A percentile compares a stretch with the other conserved stretches of the same genome.
phyloP scores from a whole-genome alignment of 2,797 vertebrate species.

The Acanthornis magna region DNA sequence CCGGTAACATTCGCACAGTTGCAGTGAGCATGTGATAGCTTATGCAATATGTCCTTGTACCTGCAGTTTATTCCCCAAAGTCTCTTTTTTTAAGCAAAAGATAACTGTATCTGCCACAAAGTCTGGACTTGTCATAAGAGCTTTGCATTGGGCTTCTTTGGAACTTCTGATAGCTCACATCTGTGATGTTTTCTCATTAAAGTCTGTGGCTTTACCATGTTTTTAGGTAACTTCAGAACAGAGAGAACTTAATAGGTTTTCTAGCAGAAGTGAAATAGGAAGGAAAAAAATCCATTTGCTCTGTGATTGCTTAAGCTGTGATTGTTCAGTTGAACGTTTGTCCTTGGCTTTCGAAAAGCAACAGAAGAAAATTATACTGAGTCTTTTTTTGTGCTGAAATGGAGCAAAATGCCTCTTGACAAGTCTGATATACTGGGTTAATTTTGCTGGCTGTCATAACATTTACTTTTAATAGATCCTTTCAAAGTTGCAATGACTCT shows the following conservation, averaged over 20 bases:
- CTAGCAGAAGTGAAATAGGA: neutral
- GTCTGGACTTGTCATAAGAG: conserved; percentile 20
- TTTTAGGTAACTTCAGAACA: conserved; percentile 8
- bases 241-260: neutral
- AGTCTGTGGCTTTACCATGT: neutral
- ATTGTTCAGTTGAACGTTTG: neutral
- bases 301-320: neutral
- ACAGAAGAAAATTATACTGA: neutral
- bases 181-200: neutral
- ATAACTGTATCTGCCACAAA: neutral
- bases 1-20: conserved; percentile 62
- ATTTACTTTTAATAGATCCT: neutral
- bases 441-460: conserved; percentile 8
- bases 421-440: conserved; percentile 11
- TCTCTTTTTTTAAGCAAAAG: conserved; percentile 42
- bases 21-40: conserved; percentile 67
- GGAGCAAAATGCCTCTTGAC: neutral
- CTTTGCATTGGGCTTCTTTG: neutral
- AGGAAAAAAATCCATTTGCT: neutral
- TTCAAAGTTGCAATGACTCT: neutral
- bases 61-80: conserved; percentile 60
- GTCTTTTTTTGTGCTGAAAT: neutral
- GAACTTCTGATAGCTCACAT: neutral
- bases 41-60: conserved; percentile 72
- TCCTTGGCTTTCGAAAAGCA: neutral